These are phyloP conservation scores for Anagrus nilaparvatae DNA, from an alignment of 1,140 invertebrate genomes.

Conservation along the genomic window DNA sequence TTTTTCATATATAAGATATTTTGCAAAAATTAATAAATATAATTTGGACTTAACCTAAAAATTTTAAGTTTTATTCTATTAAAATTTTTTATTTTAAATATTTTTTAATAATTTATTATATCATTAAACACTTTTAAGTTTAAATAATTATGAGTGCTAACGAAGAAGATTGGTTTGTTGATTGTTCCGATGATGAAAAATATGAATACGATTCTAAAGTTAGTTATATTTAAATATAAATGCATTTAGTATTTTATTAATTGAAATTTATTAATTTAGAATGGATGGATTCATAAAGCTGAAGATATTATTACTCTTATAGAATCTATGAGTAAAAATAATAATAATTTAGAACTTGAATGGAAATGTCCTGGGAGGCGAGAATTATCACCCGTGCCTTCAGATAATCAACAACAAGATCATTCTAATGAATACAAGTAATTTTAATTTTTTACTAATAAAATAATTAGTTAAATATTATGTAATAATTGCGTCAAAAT, in stretches of 20 bases:
- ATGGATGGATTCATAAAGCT: slow-evolving; percentile 33
- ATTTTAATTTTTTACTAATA: slow-evolving; percentile 8
- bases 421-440: slow-evolving; percentile 36
- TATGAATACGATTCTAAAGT: slow-evolving; percentile 35
- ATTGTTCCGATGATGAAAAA: slow-evolving; percentile 53
- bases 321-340: slow-evolving; percentile 45
- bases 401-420: slow-evolving; percentile 33
- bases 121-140: not conserved
- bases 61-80: not conserved
- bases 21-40: not conserved
- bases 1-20: not conserved
- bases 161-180: slow-evolving; percentile 44
- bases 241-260: not conserved
- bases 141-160: slow-evolving; percentile 38
- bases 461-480: not conserved
- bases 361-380: slow-evolving; percentile 56
- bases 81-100: not conserved
- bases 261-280: slow-evolving; percentile 17
- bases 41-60: not conserved
- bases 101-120: no score
- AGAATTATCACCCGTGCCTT: slow-evolving; percentile 43
- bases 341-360: slow-evolving; percentile 43
- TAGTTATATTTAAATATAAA: slow-evolving; percentile 19
- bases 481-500: no score
- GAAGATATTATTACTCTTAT: slow-evolving; percentile 48